Conservation (phyloP, 2,888 invertebrate genomes). For the Polylopha cassiicola region DNA sequence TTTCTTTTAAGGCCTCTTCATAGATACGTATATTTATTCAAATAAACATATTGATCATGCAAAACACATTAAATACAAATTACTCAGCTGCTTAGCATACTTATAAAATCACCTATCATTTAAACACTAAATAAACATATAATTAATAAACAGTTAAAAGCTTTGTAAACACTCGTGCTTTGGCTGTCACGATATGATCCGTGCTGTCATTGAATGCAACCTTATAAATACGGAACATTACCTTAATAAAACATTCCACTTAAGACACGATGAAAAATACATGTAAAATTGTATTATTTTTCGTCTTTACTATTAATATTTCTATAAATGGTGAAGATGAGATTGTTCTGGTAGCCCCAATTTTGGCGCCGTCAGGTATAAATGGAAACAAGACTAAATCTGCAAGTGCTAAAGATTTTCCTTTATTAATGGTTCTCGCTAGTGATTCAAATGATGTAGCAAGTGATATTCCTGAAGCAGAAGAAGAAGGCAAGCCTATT, state of each 20-base stretch:
- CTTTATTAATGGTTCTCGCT: conserved; percentile 49
- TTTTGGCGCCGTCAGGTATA: conserved; percentile 45
- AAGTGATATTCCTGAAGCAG: conserved; percentile 21
- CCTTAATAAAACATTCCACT: conserved; percentile 42
- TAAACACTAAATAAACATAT: too few relatives aligned
- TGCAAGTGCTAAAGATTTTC: conserved; percentile 59
- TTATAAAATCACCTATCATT: too few relatives aligned
- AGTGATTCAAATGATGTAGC: conserved; percentile 30
- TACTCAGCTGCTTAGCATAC: too few relatives aligned
- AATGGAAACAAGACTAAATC: conserved; percentile 38
- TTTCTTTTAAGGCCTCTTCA: too few relatives aligned
- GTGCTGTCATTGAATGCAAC: conserved; percentile 51
- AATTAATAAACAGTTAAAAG: too few relatives aligned
- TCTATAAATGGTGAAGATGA: conserved; percentile 26
- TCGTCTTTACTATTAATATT: conserved; percentile 12
- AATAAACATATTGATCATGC: too few relatives aligned
- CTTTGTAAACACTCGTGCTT: conserved; percentile 15
- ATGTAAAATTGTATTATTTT: conserved; percentile 19
- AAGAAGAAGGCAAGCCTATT: conserved; percentile 38
- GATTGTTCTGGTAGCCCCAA: conserved; percentile 45
- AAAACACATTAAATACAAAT: too few relatives aligned
- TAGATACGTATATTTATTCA: too few relatives aligned
- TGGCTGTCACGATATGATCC: conserved; percentile 39
- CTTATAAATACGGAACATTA: conserved; percentile 57
- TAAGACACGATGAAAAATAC: conserved; percentile 43